A percentile compares a stretch with the other conserved stretches of the same genome.
phyloP scores from a whole-genome alignment of 2,888 invertebrate genomes.

The Trichacis sp. region DNA sequence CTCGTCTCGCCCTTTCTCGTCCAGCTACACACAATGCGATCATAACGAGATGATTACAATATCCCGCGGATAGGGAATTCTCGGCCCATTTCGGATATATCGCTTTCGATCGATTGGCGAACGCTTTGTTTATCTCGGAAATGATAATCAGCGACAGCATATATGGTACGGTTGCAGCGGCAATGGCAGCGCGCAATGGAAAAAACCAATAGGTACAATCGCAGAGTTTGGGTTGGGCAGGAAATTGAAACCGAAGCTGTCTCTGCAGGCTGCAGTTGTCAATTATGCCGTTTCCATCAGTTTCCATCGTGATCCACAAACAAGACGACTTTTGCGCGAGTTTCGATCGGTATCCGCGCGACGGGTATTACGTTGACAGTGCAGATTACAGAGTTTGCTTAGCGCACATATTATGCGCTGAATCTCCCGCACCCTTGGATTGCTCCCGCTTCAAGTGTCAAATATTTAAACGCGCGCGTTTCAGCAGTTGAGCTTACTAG shows the following conservation, averaged over 20 bases:
- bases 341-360: too few relatives aligned
- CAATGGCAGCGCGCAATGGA: too few relatives aligned
- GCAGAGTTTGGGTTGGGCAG: conserved; percentile 17
- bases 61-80: conserved; percentile 35
- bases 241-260: conserved; percentile 40
- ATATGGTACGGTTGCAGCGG: too few relatives aligned
- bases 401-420: conserved; percentile 59
- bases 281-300: too few relatives aligned
- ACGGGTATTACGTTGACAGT: conserved; percentile 62
- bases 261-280: too few relatives aligned
- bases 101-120: too few relatives aligned
- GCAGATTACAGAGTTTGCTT: conserved; percentile 64
- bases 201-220: too few relatives aligned
- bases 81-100: too few relatives aligned
- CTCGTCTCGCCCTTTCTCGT: conserved; percentile 13
- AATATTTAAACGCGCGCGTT: conserved; percentile 64
- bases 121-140: too few relatives aligned
- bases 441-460: conserved; percentile 51
- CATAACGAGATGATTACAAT: conserved; percentile 65
- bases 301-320: too few relatives aligned
- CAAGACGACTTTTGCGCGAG: too few relatives aligned
- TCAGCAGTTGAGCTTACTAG: conserved; percentile 52
- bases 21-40: conserved; percentile 53
- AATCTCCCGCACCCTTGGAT: conserved; percentile 15
- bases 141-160: too few relatives aligned